phyloP scores from a whole-genome alignment of 2,888 invertebrate species.

The Yponomeuta plumbellus region DNA sequence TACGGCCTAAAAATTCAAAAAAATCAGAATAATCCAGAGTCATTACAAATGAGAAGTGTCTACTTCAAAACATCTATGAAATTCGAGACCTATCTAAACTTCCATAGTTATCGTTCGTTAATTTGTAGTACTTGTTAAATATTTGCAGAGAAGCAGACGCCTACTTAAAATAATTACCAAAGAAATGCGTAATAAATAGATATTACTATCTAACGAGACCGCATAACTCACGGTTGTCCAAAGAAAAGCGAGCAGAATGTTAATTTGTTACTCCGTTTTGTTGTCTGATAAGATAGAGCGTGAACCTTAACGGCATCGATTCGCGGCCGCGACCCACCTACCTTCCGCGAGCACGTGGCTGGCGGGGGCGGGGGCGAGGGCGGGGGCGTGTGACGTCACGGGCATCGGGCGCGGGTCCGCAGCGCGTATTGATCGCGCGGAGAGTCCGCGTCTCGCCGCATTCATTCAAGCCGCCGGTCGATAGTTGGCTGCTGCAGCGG shows the following conservation, averaged over 20 bases:
- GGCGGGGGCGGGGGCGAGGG: slow-evolving; percentile 23
- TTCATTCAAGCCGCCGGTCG: slow-evolving; percentile 39
- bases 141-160: too few relatives aligned
- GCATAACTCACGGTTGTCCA: background rate
- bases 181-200: too few relatives aligned
- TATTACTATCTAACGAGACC: background rate
- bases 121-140: background rate
- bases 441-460: slow-evolving; percentile 22
- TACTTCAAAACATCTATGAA: too few relatives aligned
- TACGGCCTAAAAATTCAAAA: background rate
- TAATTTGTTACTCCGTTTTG: background rate
- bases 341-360: slow-evolving; percentile 27
- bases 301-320: slow-evolving; percentile 32
- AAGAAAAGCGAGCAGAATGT: background rate
- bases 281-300: background rate
- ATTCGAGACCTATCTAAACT: too few relatives aligned
- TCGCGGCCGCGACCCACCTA: slow-evolving; percentile 28
- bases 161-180: too few relatives aligned
- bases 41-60: background rate
- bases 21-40: background rate
- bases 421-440: slow-evolving; percentile 37
- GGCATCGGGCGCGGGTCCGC: slow-evolving; percentile 36
- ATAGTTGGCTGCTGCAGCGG: slow-evolving; percentile 28
- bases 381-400: slow-evolving; percentile 42
- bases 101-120: background rate